Base-by-base conservation (phyloP, 2,113 vertebrate species). In the Colaptes auratus region DNA sequence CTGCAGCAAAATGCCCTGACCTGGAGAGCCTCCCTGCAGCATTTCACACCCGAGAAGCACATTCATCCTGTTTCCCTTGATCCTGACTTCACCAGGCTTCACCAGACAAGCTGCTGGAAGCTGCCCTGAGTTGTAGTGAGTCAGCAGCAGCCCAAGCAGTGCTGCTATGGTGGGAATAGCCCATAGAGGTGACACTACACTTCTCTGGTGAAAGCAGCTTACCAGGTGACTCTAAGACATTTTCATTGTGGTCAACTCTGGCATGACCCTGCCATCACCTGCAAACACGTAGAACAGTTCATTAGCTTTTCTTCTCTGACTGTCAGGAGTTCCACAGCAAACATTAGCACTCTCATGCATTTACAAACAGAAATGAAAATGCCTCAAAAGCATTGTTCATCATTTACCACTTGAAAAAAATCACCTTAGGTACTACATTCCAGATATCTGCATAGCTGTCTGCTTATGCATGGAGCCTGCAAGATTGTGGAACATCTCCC, bases 21-120 rank as follows among this genome's bases (percentile, higher is more conserved):
- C 31, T 71, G 39, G 18, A 85, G 21, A 77, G 7, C 2, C 3
- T 7, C 6, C 9, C 3, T 4, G 0, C 66, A 36, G 21, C 3
- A 1, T 25, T 33, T 74, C 85, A 72, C 12, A 2, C 5, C 3
- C 1, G 1, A 33, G 25, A 48, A 25, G 10, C 39, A 76, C 48
- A 42, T 63, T 78, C 56, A 83, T 52, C 39, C 39, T 24, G 50
- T 48, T 56, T 52, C 53, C 61, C 33, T 63, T 31, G 28, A 27
- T 76, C 17, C 35, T 0, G 0, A 42, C 14, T 16, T 63, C 69
- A 35, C 8, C 13, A 74, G 74, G 55, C 19, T 70, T 65, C 77
- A 36, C 36, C 36, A 81, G 23, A n/a, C 21, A 60, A 86, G 12
- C 48, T 6, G 4, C 31, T 5, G 70, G 64, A 90, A 80, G 67